Base-by-base conservation (phyloP, 1,140 invertebrate species). In the Leptinotarsa undecemlineata region DNA sequence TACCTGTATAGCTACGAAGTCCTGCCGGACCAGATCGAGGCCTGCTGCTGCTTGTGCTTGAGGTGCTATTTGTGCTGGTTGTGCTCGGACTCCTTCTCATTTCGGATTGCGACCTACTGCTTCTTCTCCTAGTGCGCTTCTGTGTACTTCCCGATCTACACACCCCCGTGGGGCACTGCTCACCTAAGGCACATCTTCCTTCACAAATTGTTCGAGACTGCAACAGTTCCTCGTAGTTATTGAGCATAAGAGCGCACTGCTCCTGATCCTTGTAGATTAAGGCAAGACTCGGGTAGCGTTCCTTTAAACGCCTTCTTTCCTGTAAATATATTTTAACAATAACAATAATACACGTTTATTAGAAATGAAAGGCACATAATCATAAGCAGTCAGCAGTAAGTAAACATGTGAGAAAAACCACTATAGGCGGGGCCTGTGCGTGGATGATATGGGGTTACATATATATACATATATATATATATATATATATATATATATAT, bases 261-360 rank as follows among this genome's bases (percentile, higher is more conserved):
- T 92, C 89, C 62, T 92, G 89, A 83, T 98, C 96, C 60, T 88
- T 88, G 76, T 91, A 89, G 4, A 90, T 86, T 60, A 96, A 86
- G 3, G 93, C 92, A 67, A 92, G 87, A 68, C 92, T 93, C 1
- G 95, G 94, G 84, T 92, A 97, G 26, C 94, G 90, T 82, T 95
- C 93, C 80, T 93, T 92, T 71, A 98, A 85, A 72, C 95, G 89
- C 75, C 92, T 89, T 61, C 95, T 88, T 85, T 96, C 96, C 93
- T 95, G 83, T 4, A 86, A 83, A 74, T 11, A 42, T 42, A 42
- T 42, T 33, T 11, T n/a, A n/a, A n/a, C n/a, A n/a, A n/a, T n/a
- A n/a, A n/a, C n/a, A n/a, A n/a, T n/a, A n/a, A n/a, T n/a, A n/a
- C n/a, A n/a, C n/a, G n/a, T n/a, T n/a, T n/a, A n/a, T n/a, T n/a